These are phyloP conservation scores for Drosophila jambulina DNA, from an alignment of 1,140 invertebrate genomes.

Conservation along the genomic window DNA sequence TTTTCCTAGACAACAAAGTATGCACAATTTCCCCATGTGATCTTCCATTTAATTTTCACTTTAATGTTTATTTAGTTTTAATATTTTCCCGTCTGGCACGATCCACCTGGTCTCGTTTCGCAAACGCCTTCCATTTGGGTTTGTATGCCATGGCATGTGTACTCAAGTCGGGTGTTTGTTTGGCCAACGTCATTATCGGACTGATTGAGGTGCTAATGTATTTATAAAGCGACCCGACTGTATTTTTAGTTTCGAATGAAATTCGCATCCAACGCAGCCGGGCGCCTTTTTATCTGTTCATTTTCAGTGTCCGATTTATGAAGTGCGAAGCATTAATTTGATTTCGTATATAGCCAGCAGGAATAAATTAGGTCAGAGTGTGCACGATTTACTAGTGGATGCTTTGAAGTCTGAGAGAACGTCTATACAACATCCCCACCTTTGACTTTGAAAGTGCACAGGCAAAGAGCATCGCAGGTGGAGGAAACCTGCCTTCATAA, in stretches of 20 bases:
- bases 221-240: conserved; percentile 77
- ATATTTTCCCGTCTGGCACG: conserved; percentile 29
- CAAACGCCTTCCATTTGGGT: conserved; percentile 23
- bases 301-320: conserved; percentile 78
- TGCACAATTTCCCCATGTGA: conserved; percentile 13
- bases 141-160: conserved; percentile 13
- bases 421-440: neutral
- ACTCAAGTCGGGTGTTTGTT: conserved; percentile 21
- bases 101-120: conserved; percentile 25
- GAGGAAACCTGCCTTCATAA: conserved; percentile 61
- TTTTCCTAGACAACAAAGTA: neutral
- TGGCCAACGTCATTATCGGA: conserved; percentile 55
- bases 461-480: neutral
- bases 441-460: conserved; percentile 60
- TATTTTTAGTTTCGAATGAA: conserved; percentile 66
- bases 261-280: conserved; percentile 24
- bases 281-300: conserved; percentile 77
- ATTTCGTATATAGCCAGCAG: conserved; percentile 51
- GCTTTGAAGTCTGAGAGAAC: conserved; percentile 66
- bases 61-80: conserved; percentile 55
- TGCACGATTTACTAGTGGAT: conserved; percentile 36
- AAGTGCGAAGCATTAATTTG: conserved; percentile 81
- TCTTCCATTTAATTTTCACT: conserved; percentile 28
- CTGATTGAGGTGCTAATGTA: conserved; percentile 79
- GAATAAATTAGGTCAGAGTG: conserved; percentile 76